Evolutionary conservation across 2,888 invertebrate species (phyloP).

Genomic region (Lasioglossum zephyrum): DNA sequence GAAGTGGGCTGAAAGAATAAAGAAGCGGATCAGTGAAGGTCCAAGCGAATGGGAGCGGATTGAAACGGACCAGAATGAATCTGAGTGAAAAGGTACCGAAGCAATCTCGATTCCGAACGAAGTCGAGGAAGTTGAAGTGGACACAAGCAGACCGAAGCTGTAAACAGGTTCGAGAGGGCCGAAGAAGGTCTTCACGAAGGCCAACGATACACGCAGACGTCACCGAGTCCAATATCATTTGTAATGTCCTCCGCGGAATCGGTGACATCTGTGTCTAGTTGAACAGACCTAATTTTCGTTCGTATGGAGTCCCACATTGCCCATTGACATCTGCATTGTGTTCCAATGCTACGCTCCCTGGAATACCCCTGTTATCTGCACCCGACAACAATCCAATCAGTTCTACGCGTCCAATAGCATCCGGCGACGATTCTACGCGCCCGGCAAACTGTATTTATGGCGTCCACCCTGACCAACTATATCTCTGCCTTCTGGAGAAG

Average conservation of each 20-base stretch:
- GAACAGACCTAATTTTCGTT: constrained; percentile 7
- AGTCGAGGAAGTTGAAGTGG: not conserved
- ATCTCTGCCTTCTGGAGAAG: not conserved
- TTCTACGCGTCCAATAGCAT: constrained; percentile 16
- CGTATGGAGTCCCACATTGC: not conserved
- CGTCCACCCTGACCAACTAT: not conserved
- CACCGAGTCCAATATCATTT: not conserved
- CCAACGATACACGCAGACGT: not conserved
- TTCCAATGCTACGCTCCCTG: not conserved
- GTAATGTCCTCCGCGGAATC: not conserved
- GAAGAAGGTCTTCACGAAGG: not conserved
- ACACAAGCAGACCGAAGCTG: not conserved
- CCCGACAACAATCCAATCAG: not conserved
- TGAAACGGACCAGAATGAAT: too few species aligned
- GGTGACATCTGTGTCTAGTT: not conserved
- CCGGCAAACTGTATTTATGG: not conserved
- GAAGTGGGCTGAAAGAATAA: not conserved
- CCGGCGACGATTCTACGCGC: not conserved
- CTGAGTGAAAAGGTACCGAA: too few species aligned
- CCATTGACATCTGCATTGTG: not conserved
- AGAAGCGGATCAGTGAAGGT: too few species aligned
- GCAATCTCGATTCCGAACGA: not conserved
- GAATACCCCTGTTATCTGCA: not conserved
- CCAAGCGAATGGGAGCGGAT: too few species aligned
- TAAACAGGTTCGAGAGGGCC: not conserved